Conservation (phyloP, 2,888 invertebrate genomes). For the Melinaea menophilus region DNA sequence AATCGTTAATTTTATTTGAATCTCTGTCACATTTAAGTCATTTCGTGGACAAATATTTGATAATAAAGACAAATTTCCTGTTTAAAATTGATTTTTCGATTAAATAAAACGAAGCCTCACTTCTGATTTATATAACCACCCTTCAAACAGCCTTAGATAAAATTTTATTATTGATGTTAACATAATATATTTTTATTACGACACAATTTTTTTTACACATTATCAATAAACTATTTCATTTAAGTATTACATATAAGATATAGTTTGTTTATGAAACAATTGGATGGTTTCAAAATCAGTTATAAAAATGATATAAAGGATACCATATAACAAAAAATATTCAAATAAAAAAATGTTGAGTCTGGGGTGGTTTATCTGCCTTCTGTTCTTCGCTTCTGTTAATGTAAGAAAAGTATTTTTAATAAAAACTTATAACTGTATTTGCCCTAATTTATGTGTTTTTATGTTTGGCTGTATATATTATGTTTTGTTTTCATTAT, state of each 20-base stretch:
- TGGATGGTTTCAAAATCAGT: slow-evolving; percentile 32
- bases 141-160: no score
- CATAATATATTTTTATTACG: neutral
- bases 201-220: neutral
- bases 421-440: neutral
- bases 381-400: slow-evolving; percentile 42
- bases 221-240: neutral
- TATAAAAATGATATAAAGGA: slow-evolving; percentile 40
- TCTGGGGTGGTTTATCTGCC: slow-evolving; percentile 42
- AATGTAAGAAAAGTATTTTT: slow-evolving; percentile 43
- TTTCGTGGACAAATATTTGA: no score
- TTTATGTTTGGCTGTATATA: neutral
- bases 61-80: no score
- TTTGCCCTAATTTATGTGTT: neutral
- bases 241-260: neutral
- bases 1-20: no score
- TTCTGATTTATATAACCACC: no score
- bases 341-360: slow-evolving; percentile 42
- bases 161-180: no score
- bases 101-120: no score
- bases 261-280: slow-evolving; percentile 8
- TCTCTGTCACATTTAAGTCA: no score
- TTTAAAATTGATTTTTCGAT: no score
- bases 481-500: neutral
- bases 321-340: neutral